Conservation (phyloP, 2,797 vertebrate genomes). For the Thamnophis elegans region DNA sequence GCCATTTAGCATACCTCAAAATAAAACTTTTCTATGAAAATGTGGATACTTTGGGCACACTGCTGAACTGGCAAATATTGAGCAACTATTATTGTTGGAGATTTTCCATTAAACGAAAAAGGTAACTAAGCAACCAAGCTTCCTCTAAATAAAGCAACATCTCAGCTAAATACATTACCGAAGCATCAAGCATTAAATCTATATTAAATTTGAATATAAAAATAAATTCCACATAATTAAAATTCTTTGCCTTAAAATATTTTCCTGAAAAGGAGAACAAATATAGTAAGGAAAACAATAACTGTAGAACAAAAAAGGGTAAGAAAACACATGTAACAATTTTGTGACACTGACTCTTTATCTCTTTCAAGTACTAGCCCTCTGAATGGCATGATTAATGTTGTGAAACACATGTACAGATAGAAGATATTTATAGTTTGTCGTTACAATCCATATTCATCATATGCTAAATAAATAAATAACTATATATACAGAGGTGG, state of each 20-base stretch:
- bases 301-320: not conserved
- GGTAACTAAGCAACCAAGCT: conserved; percentile 35
- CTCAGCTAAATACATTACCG: not conserved
- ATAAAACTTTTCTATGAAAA: conserved; percentile 2
- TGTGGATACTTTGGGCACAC: not conserved
- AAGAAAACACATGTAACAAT: not conserved
- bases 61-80: conserved; percentile 2
- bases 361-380: not conserved
- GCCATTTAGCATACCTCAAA: conserved; percentile 4
- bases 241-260: not conserved
- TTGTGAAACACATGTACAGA: not conserved
- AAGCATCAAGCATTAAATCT: conserved; percentile 6
- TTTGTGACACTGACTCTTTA: not conserved
- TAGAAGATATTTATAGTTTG: not conserved
- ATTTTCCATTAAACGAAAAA: conserved; percentile 21
- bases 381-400: not conserved
- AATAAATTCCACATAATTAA: not conserved
- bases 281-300: not conserved
- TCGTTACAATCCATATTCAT: not conserved
- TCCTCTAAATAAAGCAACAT: conserved; percentile 15
- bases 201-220: not conserved
- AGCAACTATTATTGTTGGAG: conserved; percentile 16
- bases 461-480: not conserved
- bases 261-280: not conserved
- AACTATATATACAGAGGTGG: too few species aligned